A percentile compares a stretch with the other conserved stretches of the same genome.
These are phyloP conservation scores for Porites rus DNA, from an alignment of 92 coral and sea anemone genomes.

Conservation along the genomic window DNA sequence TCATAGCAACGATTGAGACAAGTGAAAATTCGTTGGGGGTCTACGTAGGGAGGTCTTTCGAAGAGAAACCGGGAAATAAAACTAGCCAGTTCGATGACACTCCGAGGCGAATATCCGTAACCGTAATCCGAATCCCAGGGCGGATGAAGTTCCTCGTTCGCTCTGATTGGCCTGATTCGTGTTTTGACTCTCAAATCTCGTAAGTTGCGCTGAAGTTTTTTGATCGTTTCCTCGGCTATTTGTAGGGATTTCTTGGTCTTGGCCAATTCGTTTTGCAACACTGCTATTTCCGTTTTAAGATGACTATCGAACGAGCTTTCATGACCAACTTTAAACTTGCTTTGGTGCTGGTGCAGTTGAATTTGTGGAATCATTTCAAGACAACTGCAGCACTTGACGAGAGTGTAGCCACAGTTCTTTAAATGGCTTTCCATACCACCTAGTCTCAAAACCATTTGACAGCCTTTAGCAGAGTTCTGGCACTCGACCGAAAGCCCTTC, in stretches of 20 bases:
- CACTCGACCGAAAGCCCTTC: conserved; percentile 87
- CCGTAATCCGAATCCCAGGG: conserved; percentile 95
- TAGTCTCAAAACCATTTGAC: conserved; percentile 80
- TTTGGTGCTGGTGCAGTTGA: conserved; percentile 78
- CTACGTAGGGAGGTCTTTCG: conserved; percentile 85
- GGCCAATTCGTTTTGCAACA: conserved; percentile 78
- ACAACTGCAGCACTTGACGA: conserved; percentile 87
- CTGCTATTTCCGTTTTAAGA: conserved; percentile 70
- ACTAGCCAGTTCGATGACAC: conserved; percentile 83
- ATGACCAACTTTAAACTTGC: conserved; percentile 58
- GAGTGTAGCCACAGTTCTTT: conserved; percentile 66
- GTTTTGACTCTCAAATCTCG: conserved; percentile 76
- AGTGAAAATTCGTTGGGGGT: conserved; percentile 75
- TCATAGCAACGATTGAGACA: conserved; percentile 92
- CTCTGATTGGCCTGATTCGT: conserved; percentile 38
- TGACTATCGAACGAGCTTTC: conserved; percentile 61
- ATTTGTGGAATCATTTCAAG: conserved; percentile 57
- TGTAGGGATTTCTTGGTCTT: conserved; percentile 83
- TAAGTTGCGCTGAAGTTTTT: conserved; percentile 75
- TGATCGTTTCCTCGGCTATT: conserved; percentile 81
- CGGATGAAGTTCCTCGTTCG: conserved; percentile 72
- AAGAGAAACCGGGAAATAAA: conserved; percentile 83
- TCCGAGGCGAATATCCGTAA: conserved; percentile 94
- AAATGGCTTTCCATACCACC: conserved; percentile 77
- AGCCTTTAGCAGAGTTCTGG: conserved; percentile 82